Conservation (phyloP, 2,888 invertebrate genomes). For the Hypsopygia costalis region DNA sequence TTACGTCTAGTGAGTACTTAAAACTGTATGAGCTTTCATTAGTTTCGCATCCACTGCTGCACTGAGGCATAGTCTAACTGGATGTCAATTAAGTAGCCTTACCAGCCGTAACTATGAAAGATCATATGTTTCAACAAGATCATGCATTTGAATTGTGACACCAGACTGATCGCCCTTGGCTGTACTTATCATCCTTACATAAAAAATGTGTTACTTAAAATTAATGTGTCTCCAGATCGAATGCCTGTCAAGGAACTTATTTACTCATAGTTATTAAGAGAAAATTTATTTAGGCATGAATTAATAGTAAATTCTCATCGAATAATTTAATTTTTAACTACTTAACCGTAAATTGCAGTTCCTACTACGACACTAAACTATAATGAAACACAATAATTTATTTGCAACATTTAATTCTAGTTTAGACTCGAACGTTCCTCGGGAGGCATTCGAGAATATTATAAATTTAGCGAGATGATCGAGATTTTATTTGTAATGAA, state of each 20-base stretch:
- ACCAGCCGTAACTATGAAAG: constrained; percentile 56
- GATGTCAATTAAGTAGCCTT: constrained; percentile 75
- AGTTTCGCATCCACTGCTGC: constrained; percentile 48
- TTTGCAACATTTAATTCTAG: constrained; percentile 45
- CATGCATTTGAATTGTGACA: constrained; percentile 53
- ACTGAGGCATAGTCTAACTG: constrained; percentile 42
- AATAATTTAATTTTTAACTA: constrained; percentile 53
- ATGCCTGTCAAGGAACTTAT: constrained; percentile 45
- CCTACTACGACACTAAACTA: constrained; percentile 67
- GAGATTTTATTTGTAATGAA: constrained; percentile 31
- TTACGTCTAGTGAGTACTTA: constrained; percentile 55
- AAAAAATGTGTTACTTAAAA: constrained; percentile 54
- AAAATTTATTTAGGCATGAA: constrained; percentile 24
- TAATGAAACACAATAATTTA: constrained; percentile 51
- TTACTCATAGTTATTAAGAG: constrained; percentile 36
- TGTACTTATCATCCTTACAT: constrained; percentile 55
- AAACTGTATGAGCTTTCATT: constrained; percentile 53
- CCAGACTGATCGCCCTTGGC: constrained; percentile 43
- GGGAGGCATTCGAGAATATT: constrained; percentile 40
- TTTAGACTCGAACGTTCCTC: constrained; percentile 37
- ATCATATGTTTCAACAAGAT: constrained; percentile 42
- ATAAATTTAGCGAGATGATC: constrained; percentile 25
- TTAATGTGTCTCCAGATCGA: constrained; percentile 44
- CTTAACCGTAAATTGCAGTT: constrained; percentile 70
- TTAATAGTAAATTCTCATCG: constrained; percentile 38